phyloP scores from a whole-genome alignment of 2,797 vertebrate genomes.

The Eulemur albifrons region DNA sequence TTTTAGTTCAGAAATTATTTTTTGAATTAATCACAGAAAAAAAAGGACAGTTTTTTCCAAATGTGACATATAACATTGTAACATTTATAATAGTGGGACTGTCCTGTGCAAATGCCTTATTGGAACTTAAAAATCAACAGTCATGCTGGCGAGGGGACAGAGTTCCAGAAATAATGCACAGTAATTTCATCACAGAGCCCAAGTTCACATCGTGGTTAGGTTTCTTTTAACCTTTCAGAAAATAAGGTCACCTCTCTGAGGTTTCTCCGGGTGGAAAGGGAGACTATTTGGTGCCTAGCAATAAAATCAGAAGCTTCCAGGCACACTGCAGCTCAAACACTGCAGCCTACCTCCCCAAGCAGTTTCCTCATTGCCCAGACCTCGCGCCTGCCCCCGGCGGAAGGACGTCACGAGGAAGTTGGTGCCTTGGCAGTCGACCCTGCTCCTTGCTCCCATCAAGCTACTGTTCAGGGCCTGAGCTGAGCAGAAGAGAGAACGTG shows the following conservation, averaged over 20 bases:
- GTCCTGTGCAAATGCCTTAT: not conserved
- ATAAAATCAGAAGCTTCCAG: not conserved
- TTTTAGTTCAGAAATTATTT: not conserved
- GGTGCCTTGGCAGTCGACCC: not conserved
- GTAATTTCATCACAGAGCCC: rapidly evolving
- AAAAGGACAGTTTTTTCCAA: not conserved
- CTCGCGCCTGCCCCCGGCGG: rapidly evolving
- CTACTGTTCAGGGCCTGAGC: rapidly evolving
- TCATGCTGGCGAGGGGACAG: rapidly evolving
- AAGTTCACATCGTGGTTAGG: not conserved
- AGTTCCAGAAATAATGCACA: not conserved
- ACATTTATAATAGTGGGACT: not conserved
- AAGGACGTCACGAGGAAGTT: not conserved
- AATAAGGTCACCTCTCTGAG: not conserved
- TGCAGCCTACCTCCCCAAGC: rapidly evolving
- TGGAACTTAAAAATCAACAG: not conserved
- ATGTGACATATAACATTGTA: not conserved
- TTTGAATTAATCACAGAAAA: not conserved
- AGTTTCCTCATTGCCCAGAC: not conserved
- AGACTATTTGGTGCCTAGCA: rapidly evolving
- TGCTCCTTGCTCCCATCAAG: not conserved
- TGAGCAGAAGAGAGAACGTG: not conserved
- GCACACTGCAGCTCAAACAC: rapidly evolving
- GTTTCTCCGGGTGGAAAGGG: not conserved
- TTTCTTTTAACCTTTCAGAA: not conserved